phyloP scores from a whole-genome alignment of 2,113 vertebrate genomes.

The Chaetorhynchus papuensis region DNA sequence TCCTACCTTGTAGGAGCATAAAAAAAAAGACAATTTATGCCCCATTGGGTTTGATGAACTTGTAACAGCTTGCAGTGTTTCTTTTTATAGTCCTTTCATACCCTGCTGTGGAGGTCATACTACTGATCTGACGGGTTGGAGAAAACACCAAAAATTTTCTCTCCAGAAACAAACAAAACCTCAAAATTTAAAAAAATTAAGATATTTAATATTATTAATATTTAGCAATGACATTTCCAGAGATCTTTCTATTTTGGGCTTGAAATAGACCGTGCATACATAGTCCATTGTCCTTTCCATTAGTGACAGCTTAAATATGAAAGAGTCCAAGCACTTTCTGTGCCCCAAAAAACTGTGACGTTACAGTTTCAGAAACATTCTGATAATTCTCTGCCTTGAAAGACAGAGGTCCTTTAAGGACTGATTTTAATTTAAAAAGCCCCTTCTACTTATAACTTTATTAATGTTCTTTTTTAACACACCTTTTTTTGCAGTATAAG shows the following conservation, averaged over 20 bases:
- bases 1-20: neutral
- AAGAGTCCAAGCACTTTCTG: neutral
- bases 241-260: neutral
- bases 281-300: neutral
- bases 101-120: neutral
- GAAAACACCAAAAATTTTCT: neutral
- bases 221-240: neutral
- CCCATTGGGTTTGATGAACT: neutral
- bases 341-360: neutral
- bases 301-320: neutral
- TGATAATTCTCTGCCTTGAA: neutral
- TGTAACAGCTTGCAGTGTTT: neutral
- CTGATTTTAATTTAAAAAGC: neutral
- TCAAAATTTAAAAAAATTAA: neutral
- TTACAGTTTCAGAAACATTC: neutral
- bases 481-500: neutral
- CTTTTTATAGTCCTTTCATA: neutral
- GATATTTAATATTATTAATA: neutral
- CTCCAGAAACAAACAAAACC: neutral
- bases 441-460: neutral
- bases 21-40: neutral
- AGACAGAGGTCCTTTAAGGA: neutral
- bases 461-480: neutral
- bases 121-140: neutral
- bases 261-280: neutral